Evolutionary conservation across 2,797 vertebrate species (phyloP).

Genomic region (Coregonus suidteri): DNA sequence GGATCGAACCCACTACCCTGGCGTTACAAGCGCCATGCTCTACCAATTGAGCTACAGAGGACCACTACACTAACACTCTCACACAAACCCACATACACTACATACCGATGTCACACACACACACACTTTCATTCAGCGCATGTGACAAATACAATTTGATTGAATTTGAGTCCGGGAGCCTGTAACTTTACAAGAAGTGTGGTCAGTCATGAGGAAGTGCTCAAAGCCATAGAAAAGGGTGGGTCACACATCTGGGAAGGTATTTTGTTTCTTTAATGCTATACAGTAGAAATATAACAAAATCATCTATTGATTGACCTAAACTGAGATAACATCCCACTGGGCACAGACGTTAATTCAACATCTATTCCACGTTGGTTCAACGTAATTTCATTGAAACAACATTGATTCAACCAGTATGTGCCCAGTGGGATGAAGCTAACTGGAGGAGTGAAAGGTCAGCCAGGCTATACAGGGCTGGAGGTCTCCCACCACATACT

Average conservation of each 20-base stretch:
- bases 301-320: background rate
- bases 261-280: background rate
- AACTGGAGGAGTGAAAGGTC: slow-evolving; percentile 5
- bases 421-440: background rate
- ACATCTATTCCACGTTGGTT: no score
- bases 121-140: no score
- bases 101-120: no score
- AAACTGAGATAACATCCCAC: background rate
- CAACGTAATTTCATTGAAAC: no score
- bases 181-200: background rate
- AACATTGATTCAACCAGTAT: no score
- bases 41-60: no score
- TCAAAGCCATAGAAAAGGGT: background rate
- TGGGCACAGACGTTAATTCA: no score
- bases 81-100: no score
- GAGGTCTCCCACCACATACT: slow-evolving; percentile 58
- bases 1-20: no score
- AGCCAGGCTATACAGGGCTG: slow-evolving; percentile 75
- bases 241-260: background rate
- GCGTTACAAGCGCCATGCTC: no score
- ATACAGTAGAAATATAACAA: background rate
- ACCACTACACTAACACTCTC: no score
- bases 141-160: no score
- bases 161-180: background rate
- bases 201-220: background rate